Base-by-base conservation (phyloP, 1,140 invertebrate species). In the Drosophila sproati region DNA sequence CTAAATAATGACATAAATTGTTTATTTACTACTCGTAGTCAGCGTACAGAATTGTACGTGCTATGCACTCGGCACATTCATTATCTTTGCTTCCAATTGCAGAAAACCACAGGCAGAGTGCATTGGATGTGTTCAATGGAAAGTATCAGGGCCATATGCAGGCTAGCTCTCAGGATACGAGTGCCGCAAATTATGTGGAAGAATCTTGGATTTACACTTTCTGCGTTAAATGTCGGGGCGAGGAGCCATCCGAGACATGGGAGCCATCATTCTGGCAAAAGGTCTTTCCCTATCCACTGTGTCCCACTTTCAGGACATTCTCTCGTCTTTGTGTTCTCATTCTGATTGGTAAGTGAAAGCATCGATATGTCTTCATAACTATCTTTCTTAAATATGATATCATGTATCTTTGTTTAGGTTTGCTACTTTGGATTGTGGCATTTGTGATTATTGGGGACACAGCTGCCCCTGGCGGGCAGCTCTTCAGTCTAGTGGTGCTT, bases 271-370 rank as follows among this genome's bases (percentile, higher is more conserved):
- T 95, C 59, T 97, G 96, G 96, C 94, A 95, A 73, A 95, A 94
- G 91, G 93, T 96, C 67, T 97, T 96, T 85, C 96, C 96, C 0
- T 96, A 96, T 80, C 96, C 96, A 20, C 95, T 97, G 83, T 97
- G 96, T 83, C 96, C 96, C 4, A 96, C 95, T 2, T 97, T 96
- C 91, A 93, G 96, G 57, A 96, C 96, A 87, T 95, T 97, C 82
- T 96, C 96, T 3, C 94, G 96, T 55, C 93, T 96, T 2, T 47
- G 96, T 31, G 94, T 96, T 45, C 93, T 96, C 6, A 93, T 95
- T 66, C 82, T 96, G 34, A 94, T 96, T 77, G 94, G 94, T 94
- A 85, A 93, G 91, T 93, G 4, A 31, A 52, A 8, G 2, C 3
- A 6, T 6, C 28, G 28, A 28, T 12, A 2, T 5, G 3, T 8